Evolutionary conservation across 2,113 vertebrate genomes (phyloP), one percentile per base, ranked within the genome.

Genomic region (Herpetotheres cachinnans): DNA sequence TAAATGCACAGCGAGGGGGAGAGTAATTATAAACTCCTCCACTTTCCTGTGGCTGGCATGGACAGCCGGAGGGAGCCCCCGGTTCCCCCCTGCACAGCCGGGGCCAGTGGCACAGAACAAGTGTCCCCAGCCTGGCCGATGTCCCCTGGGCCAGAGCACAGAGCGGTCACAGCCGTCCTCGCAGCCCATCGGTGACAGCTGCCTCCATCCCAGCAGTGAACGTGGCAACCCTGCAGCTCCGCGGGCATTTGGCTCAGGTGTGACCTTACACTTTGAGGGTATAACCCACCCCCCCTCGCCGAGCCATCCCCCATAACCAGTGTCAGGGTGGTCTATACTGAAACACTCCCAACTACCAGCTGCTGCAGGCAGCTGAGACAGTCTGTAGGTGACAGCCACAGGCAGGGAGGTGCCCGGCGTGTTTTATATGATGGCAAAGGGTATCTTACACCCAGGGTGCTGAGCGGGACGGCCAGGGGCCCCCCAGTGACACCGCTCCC

Each of bases 161-260:
- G 49, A 61, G 25, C 0, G 0, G 38, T 63, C 36, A 8, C 65
- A 16, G 56, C 52, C 6, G 0, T 11, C 83, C 71, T 24, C 11
- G 25, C 25, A 34, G 20, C 49, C 90, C 7, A 2, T 13, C 0
- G 0, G 21, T 6, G 13, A 30, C 1, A 4, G 3, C 27, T 21
- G 36, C 84, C 71, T n/a, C 27, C 73, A 32, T 38, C 63, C 26
- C 54, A 22, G 69, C n/a, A 38, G 77, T 3, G 49, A 77, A 26
- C 5, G 2, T 58, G 25, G 70, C 70, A 61, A 15, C 70, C 62
- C 61, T n/a, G 44, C 9, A 7, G 19, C 66, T n/a, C 22, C 77
- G 30, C 44, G 20, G 70, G 25, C 47, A 3, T 11, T 34, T 13
- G 61, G 32, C 34, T 44, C 18, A 4, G 17, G 44, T 10, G 34